phyloP scores from a whole-genome alignment of 2,888 invertebrate genomes.

The Scotopteryx bipunctaria region DNA sequence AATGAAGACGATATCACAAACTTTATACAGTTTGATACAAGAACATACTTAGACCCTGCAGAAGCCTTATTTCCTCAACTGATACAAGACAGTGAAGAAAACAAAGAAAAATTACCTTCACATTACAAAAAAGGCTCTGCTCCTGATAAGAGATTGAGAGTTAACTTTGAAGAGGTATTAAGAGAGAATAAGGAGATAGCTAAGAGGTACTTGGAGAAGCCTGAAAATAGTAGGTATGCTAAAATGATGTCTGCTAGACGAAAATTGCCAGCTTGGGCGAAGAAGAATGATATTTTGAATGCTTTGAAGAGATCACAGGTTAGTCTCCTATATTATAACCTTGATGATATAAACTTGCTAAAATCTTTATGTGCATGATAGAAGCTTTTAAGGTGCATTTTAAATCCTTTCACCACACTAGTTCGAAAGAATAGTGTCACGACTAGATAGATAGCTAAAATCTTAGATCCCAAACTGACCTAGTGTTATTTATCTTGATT shows the following conservation, averaged over 20 bases:
- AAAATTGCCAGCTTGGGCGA: slow-evolving; percentile 89
- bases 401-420: too few species aligned
- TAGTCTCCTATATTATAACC: too few species aligned
- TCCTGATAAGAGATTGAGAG: slow-evolving; percentile 75
- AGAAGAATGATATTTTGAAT: slow-evolving; percentile 87
- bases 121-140: slow-evolving; percentile 87
- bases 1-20: slow-evolving; percentile 86
- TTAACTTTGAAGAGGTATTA: slow-evolving; percentile 79
- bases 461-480: too few species aligned
- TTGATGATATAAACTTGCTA: slow-evolving; percentile 5
- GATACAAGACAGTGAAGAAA: slow-evolving; percentile 59
- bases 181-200: slow-evolving; percentile 86
- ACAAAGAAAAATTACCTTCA: slow-evolving; percentile 72
- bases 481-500: too few species aligned
- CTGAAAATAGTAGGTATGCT: slow-evolving; percentile 84
- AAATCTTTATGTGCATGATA: too few species aligned
- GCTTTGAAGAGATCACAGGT: slow-evolving; percentile 85
- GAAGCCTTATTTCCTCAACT: slow-evolving; percentile 85
- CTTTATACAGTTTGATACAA: slow-evolving; percentile 82
- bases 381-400: too few species aligned
- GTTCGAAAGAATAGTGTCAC: too few species aligned
- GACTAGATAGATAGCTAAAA: too few species aligned
- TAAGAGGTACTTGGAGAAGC: slow-evolving; percentile 84
- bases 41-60: slow-evolving; percentile 77
- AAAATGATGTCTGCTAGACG: slow-evolving; percentile 86